These are phyloP conservation scores for Passer domesticus DNA, from an alignment of 2,113 vertebrate genomes.

Conservation along the genomic window DNA sequence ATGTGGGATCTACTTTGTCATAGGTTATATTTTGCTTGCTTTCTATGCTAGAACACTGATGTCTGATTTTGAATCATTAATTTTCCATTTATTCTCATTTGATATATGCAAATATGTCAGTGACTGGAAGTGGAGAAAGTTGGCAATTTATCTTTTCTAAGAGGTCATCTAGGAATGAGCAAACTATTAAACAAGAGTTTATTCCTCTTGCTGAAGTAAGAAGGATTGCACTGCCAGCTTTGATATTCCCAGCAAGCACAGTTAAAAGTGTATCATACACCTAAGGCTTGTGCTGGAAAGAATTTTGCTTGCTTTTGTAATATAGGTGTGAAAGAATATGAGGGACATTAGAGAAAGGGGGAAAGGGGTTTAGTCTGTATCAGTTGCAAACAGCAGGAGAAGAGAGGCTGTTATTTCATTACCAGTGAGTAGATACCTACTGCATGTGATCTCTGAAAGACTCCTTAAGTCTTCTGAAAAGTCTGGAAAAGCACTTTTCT, in stretches of 20 bases:
- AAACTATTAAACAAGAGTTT: background rate
- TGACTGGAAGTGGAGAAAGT: background rate
- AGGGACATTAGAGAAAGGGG: background rate
- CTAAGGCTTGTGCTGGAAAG: background rate
- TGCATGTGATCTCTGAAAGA: background rate
- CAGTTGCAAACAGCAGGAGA: background rate
- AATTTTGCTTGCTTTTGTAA: background rate
- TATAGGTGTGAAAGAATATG: background rate
- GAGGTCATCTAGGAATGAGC: background rate
- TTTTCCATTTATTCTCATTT: background rate
- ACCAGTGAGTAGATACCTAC: background rate
- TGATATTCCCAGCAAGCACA: background rate
- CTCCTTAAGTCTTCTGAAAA: background rate
- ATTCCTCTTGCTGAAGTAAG: background rate
- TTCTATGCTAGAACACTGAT: background rate
- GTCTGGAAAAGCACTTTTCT: background rate
- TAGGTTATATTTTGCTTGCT: background rate
- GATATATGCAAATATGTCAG: background rate
- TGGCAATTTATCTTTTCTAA: background rate
- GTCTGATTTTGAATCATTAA: background rate
- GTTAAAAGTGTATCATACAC: background rate
- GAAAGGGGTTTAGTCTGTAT: background rate
- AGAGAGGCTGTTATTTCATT: background rate
- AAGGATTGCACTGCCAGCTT: background rate
- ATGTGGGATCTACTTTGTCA: background rate